These are phyloP conservation scores for Gasterosteus nipponicus DNA, from an alignment of 2,113 vertebrate species.

Conservation along the genomic window DNA sequence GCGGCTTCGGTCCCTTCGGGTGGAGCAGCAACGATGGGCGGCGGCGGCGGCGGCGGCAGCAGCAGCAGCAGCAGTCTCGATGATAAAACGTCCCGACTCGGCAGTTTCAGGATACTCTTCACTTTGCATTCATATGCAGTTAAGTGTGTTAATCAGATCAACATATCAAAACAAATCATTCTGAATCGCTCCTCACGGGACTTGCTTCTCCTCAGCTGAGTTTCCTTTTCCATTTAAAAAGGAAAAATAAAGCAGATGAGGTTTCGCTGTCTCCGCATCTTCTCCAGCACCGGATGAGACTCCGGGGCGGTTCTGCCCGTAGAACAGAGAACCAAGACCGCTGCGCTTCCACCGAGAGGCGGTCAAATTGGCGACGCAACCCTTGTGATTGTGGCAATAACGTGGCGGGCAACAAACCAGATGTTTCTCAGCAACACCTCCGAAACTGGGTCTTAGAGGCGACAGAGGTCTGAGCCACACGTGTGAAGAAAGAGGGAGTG, in stretches of 20 bases:
- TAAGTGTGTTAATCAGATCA: constrained; percentile 40
- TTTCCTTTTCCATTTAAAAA: constrained; percentile 61
- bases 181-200: constrained; percentile 30
- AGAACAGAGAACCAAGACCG: constrained; percentile 23
- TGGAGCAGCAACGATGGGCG: constrained; percentile 10
- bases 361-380: constrained; percentile 3
- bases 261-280: constrained; percentile 25
- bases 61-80: neutral
- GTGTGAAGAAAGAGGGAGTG: constrained; percentile 29
- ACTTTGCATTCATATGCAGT: constrained; percentile 45
- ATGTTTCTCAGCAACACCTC: constrained; percentile 39
- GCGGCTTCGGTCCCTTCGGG: constrained; percentile 1
- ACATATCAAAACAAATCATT: constrained; percentile 38
- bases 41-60: neutral
- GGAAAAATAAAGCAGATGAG: constrained; percentile 31
- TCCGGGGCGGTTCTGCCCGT: constrained; percentile 44
- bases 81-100: constrained; percentile 45
- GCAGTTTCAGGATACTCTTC: constrained; percentile 4
- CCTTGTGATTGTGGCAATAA: constrained; percentile 2
- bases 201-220: constrained; percentile 26
- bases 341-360: constrained; percentile 16
- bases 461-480: constrained; percentile 36
- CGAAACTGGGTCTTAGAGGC: constrained; percentile 18
- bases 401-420: constrained; percentile 11
- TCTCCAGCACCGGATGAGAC: constrained; percentile 37